Conservation (phyloP, 2,113 vertebrate species). For the Delphinus delphis region DNA sequence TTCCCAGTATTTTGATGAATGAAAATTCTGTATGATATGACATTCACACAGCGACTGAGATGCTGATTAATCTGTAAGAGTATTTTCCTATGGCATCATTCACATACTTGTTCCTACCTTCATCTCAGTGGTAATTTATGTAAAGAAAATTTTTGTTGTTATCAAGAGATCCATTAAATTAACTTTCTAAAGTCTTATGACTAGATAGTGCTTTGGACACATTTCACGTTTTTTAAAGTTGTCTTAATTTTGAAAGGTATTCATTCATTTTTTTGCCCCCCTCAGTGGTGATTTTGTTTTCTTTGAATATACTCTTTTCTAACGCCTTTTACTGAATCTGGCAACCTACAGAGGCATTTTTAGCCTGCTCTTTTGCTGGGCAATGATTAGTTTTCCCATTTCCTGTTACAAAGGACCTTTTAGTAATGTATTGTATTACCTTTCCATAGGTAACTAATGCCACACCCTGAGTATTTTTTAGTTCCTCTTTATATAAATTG, state of each 20-base stretch:
- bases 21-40: not conserved
- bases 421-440: not conserved
- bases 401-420: constrained; percentile 17
- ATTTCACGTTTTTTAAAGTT: constrained; percentile 3
- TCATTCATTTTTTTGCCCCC: not conserved
- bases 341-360: not conserved
- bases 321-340: not conserved
- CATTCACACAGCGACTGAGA: not conserved
- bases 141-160: constrained; percentile 41
- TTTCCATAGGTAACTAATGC: not conserved
- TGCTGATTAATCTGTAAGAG: not conserved
- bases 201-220: constrained; percentile 22
- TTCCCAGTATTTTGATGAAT: not conserved
- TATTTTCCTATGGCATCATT: not conserved
- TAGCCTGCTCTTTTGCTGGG: constrained; percentile 16
- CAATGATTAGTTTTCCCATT: constrained; percentile 27
- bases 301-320: not conserved
- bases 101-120: not conserved
- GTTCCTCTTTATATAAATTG: constrained; percentile 32
- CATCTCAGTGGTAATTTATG: constrained; percentile 28
- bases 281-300: not conserved
- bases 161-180: not conserved
- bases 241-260: constrained; percentile 10
- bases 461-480: constrained; percentile 24
- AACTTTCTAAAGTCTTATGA: constrained; percentile 17